phyloP scores from a whole-genome alignment of 2,113 vertebrate species.

The Asarcornis scutulata region DNA sequence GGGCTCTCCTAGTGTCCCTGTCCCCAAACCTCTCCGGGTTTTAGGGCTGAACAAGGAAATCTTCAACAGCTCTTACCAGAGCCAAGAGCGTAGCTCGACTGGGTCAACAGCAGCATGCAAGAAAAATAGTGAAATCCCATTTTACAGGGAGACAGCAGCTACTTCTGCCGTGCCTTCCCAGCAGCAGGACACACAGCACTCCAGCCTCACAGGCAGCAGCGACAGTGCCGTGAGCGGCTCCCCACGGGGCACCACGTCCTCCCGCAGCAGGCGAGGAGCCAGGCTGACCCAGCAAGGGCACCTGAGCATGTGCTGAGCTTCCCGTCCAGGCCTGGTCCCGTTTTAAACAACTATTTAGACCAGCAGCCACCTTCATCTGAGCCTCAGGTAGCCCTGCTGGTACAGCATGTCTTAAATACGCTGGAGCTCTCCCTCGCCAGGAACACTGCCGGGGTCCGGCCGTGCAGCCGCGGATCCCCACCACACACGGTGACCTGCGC shows the following conservation, averaged over 20 bases:
- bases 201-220: not conserved
- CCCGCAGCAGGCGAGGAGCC: fast-evolving
- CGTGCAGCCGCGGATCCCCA: not conserved
- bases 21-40: not conserved
- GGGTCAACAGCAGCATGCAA: not conserved
- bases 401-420: conserved; percentile 26
- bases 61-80: not conserved
- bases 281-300: not conserved
- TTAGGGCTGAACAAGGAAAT: fast-evolving
- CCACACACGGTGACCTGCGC: not conserved
- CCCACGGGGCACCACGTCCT: not conserved
- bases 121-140: not conserved
- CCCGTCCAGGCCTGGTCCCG: not conserved
- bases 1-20: not conserved
- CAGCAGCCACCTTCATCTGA: conserved; percentile 28
- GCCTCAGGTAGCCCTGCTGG: not conserved
- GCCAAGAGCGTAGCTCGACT: not conserved
- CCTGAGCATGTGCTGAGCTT: fast-evolving
- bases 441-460: not conserved
- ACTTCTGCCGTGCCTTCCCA: fast-evolving
- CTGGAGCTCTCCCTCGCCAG: not conserved
- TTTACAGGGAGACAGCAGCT: not conserved
- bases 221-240: not conserved
- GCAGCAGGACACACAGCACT: not conserved
- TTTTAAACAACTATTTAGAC: not conserved